Percentiles rank a stretch among this genome's conserved stretches.
Evolutionary conservation across 2,797 vertebrate species (phyloP).

Genomic region (Antennarius maculatus): DNA sequence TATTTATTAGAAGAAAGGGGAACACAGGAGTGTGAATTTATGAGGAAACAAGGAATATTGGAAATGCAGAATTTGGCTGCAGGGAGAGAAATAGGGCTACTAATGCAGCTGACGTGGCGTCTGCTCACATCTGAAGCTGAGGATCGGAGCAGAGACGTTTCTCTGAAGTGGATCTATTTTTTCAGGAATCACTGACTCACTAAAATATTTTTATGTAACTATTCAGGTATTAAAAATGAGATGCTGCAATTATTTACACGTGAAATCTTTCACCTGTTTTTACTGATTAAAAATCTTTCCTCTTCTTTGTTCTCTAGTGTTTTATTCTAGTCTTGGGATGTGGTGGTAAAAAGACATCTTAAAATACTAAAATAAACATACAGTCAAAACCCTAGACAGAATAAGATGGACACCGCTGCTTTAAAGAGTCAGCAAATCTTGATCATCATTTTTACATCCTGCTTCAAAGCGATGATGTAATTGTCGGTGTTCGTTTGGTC

Average conservation of each 20-base stretch:
- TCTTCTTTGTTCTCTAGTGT: conserved; percentile 14
- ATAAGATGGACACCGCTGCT: too few species aligned
- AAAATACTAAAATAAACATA: too few species aligned
- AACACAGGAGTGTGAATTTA: neutral
- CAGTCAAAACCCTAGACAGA: too few species aligned
- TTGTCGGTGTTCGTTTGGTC: too few species aligned
- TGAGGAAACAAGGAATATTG: neutral
- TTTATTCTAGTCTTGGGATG: neutral
- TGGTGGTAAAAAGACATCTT: too few species aligned
- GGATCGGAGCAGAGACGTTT: conserved; percentile 21
- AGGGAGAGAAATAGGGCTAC: conserved; percentile 32
- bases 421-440: too few species aligned
- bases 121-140: conserved; percentile 15
- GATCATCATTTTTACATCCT: too few species aligned
- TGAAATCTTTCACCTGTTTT: conserved; percentile 77
- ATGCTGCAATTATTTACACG: conserved; percentile 81
- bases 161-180: conserved; percentile 74
- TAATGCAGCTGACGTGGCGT: conserved; percentile 21
- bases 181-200: conserved; percentile 66
- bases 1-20: neutral
- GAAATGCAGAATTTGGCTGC: conserved; percentile 8
- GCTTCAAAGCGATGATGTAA: too few species aligned
- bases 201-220: conserved; percentile 68
- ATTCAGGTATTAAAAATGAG: conserved; percentile 74
- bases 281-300: conserved; percentile 71